Base-by-base conservation (phyloP, 1,140 invertebrate species). In the Euura lappo region DNA sequence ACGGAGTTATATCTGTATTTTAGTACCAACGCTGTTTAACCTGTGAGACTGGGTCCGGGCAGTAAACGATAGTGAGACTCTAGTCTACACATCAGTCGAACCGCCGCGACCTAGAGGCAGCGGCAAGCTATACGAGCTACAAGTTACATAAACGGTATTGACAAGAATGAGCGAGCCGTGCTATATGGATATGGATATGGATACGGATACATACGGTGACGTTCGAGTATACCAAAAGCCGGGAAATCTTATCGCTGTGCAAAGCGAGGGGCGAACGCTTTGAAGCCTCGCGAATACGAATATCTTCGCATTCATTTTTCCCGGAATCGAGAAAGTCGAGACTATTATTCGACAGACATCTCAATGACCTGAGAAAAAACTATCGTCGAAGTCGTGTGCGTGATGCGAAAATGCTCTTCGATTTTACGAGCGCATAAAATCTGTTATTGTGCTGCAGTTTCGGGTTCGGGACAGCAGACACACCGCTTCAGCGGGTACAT, bases 161-260 rank as follows among this genome's bases (percentile, higher is more conserved):
- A 60, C 51, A 60, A 60, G 51, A 60, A 8, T 3, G 3, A n/a
- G 51, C 10, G 51, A 60, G 4, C 3, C 51, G 13, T 5, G 51
- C 6, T 51, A 11, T 6, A 11, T 51, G 6, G 47, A 11, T 51
- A 51, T 51, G 28, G 28, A 51, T 51, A 51, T 11, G 6, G 6
- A 51, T 51, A 2, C 47, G 2, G 51, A 4, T 6, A n/a, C 8
- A n/a, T 11, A 51, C 47, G 0, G 51, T 2, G 0, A n/a, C 8
- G 51, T 11, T 11, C 51, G 1, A n/a, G 51, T 60, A 60, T 60
- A n/a, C 51, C 51, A 11, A 51, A 51, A 51, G 47, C 11, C 47
- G 51, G 51, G 51, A 60, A 28, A 60, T 60, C 51, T 60, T 60
- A 60, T 60, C 51, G 51, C 51, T 60, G 51, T 60, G 51, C 51